A percentile compares a stretch with the other conserved stretches of the same genome.
These are phyloP conservation scores for Pseudopipra pipra DNA, from an alignment of 2,113 vertebrate genomes.

Conservation along the genomic window DNA sequence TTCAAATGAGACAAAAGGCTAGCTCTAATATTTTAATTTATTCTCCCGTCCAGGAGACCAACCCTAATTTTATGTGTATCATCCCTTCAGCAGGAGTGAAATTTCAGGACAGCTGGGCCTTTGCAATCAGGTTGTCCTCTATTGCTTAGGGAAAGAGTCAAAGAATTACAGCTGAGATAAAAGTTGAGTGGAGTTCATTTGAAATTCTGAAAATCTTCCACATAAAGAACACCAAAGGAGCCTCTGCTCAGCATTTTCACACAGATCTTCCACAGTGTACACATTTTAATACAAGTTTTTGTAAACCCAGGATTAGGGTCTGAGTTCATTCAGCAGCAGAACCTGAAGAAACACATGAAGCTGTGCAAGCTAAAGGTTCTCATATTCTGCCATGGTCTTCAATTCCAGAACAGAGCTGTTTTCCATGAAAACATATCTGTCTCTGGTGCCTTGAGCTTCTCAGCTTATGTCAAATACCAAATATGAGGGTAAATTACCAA, in stretches of 20 bases:
- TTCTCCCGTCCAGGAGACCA: not conserved
- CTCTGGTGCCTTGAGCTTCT: not conserved
- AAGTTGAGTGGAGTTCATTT: not conserved
- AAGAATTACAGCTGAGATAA: not conserved
- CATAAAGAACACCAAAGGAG: not conserved
- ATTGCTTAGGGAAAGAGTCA: not conserved
- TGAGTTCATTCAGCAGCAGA: not conserved
- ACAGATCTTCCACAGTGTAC: rapidly evolving
- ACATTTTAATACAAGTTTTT: not conserved
- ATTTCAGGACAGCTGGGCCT: not conserved
- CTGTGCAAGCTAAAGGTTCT: not conserved
- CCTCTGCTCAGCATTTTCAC: not conserved
- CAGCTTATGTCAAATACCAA: not conserved
- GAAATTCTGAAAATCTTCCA: not conserved
- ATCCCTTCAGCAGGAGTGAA: not conserved
- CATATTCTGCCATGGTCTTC: not conserved
- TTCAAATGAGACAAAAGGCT: not conserved
- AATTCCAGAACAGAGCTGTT: not conserved
- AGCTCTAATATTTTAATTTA: not conserved
- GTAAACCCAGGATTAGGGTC: not conserved
- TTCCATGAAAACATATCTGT: not conserved
- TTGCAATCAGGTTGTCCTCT: not conserved
- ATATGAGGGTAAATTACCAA: not conserved
- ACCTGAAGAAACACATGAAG: rapidly evolving
- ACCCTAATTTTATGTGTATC: not conserved